Percentiles rank a stretch among this genome's conserved stretches.
phyloP scores from a whole-genome alignment of 1,140 invertebrate species.

The Aplysia californica region DNA sequence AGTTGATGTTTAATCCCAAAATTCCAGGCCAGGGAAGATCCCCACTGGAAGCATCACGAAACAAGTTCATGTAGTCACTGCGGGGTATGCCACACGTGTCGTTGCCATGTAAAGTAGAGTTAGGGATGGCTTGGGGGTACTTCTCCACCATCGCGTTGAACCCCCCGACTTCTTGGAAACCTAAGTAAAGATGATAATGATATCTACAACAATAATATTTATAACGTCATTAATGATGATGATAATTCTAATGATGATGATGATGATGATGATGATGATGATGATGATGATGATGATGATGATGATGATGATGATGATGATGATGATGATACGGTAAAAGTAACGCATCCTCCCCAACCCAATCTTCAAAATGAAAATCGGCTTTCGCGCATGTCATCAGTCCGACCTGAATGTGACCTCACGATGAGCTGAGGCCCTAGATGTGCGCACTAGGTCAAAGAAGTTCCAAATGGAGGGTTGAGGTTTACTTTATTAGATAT shows the following conservation, averaged over 20 bases:
- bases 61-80: constrained; percentile 69
- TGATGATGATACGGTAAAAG: not conserved
- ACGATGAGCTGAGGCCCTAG: too few relatives aligned
- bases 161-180: constrained; percentile 70
- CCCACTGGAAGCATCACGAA: constrained; percentile 63
- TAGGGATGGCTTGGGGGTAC: constrained; percentile 68
- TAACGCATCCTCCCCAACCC: too few relatives aligned
- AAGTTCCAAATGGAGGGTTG: too few relatives aligned
- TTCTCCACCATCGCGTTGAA: constrained; percentile 66
- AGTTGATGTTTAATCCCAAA: constrained; percentile 70
- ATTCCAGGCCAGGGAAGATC: constrained; percentile 72
- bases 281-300: not conserved
- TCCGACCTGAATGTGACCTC: too few relatives aligned
- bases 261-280: not conserved
- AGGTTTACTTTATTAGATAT: too few relatives aligned
- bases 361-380: too few relatives aligned
- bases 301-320: too few relatives aligned
- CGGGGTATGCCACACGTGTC: constrained; percentile 60
- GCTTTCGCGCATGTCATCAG: too few relatives aligned
- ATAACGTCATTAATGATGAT: not conserved
- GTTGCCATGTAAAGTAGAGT: constrained; percentile 42
- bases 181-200: constrained; percentile 32
- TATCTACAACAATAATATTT: not conserved
- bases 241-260: not conserved
- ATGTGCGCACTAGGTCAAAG: too few relatives aligned